Evolutionary conservation across 2,888 invertebrate species (phyloP), one percentile per base, ranked within the genome.

Genomic region (Drosophila atroscutellata): DNA sequence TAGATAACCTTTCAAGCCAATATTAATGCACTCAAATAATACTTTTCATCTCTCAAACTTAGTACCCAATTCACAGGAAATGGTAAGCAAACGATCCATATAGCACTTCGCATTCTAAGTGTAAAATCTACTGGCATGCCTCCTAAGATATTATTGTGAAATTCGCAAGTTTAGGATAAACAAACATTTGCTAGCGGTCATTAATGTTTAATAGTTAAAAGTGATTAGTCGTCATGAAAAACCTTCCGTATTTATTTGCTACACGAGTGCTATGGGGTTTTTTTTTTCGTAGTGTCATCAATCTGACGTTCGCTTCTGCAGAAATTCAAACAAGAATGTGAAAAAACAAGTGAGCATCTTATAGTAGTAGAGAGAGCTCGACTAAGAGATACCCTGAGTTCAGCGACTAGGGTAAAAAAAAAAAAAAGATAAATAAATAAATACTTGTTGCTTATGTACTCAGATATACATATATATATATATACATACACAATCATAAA

Each of bases 201-300:
- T 36, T 34, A 51, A 52, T 36, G n/a, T n/a, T 28, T 57, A 57
- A 45, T 51, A 52, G 26, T 57, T 68, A 30, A 32, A 28, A 5
- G 42, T 57, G n/a, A 75, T 51, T 62, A 51, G 51, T 42, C 26
- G 59, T 50, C 49, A 28, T 6, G 50, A 39, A 59, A 55, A 75
- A 59, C 45, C 62, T 52, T 66, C 37, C 8, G 59, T 26, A 20
- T 39, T 39, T n/a, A 20, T 28, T 58, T 47, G n/a, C 50, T 36
- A 30, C 4, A 39, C 67, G 34, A 39, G 11, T 37, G 42, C 18
- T 49, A 61, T 36, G 36, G 57, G 62, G 62, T 61, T 77, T 68
- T 64, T 61, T 77, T 68, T 64, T 58, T n/a, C 30, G 45, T 60
- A 55, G 49, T 75, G 82, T 81, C 78, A 64, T 55, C 26, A n/a